Base-by-base conservation (phyloP, 1,140 invertebrate species). In the Halyomorpha halys region DNA sequence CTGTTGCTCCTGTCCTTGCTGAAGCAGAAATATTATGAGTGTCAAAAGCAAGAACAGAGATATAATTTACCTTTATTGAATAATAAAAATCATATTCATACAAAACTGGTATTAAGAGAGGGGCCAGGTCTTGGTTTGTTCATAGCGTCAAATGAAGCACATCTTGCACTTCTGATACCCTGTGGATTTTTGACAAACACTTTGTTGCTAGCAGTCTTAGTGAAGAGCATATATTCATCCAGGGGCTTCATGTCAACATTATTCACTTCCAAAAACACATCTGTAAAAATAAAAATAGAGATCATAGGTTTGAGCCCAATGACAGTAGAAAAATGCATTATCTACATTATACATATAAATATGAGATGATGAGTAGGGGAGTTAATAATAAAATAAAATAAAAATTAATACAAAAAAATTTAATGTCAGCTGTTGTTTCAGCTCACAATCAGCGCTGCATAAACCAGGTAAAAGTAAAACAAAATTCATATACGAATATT, bases 141-240 rank as follows among this genome's bases (percentile, higher is more conserved):
- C 67, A 75, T 80, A 70, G 77, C 74, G 72, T 86, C 83, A 70
- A 91, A 91, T 67, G 85, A 82, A 0, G 87, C 86, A 74, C 89
- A 91, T 68, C 89, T 86, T 5, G 87, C 88, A 72, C 86, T 88
- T 69, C 89, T 76, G 1, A 91, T 85, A n/a, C 89, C 89, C 65
- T 86, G 86, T 1, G 87, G 83, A 73, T 88, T 89, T 61, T 87
- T 86, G 5, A 89, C 87, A 64, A 86, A 83, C 18, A 91, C 87
- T 54, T 86, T 86, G 71, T 90, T 87, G 59, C 86, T 82, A 54
- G 84, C 86, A 39, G 84, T 85, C 69, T 87, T 87, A 2, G 85
- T 89, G 73, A 89, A 91, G 8, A 90, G 75, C 88, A 92, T 91
- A 72, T 92, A 92, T 71, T 92, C 89, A 74, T 91, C 89, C 49